phyloP scores from a whole-genome alignment of 2,888 invertebrate species.

The Agonopterix alstromeriana region DNA sequence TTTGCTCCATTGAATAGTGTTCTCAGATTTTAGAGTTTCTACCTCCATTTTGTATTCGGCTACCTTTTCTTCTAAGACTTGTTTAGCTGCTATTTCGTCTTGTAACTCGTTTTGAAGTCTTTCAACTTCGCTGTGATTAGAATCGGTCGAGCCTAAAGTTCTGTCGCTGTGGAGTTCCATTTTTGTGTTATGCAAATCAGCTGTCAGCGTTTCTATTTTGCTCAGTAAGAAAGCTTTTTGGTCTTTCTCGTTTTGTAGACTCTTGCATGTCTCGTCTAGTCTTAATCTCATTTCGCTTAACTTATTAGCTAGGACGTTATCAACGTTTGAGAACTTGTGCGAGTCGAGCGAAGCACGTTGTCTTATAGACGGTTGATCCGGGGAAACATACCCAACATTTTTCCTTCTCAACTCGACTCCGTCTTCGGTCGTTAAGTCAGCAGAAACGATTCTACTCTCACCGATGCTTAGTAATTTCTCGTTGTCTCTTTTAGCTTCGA shows the following conservation, averaged over 20 bases:
- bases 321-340: slow-evolving; percentile 64
- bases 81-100: slow-evolving; percentile 65
- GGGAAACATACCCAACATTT: slow-evolving; percentile 44
- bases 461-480: slow-evolving; percentile 81
- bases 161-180: slow-evolving; percentile 57
- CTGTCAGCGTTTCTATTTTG: slow-evolving; percentile 56
- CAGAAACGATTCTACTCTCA: slow-evolving; percentile 58
- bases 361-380: slow-evolving; percentile 38
- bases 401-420: slow-evolving; percentile 60
- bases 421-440: slow-evolving; percentile 54
- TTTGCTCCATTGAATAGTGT: slow-evolving; percentile 95
- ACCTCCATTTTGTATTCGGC: slow-evolving; percentile 77
- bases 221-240: slow-evolving; percentile 56
- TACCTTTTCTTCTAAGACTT: slow-evolving; percentile 62
- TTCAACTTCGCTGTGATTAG: slow-evolving; percentile 66
- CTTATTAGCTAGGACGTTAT: slow-evolving; percentile 60
- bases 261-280: slow-evolving; percentile 57
- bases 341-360: slow-evolving; percentile 66
- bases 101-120: slow-evolving; percentile 64
- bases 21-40: slow-evolving; percentile 92
- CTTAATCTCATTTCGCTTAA: slow-evolving; percentile 51
- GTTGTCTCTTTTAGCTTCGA: slow-evolving; percentile 86
- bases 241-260: slow-evolving; percentile 58
- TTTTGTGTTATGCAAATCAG: slow-evolving; percentile 57
- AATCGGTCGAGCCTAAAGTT: slow-evolving; percentile 63